Evolutionary conservation across 37 sponge, comb jelly and placozoan genomes (phyloP).

Genomic region (Beroe forskalii): DNA sequence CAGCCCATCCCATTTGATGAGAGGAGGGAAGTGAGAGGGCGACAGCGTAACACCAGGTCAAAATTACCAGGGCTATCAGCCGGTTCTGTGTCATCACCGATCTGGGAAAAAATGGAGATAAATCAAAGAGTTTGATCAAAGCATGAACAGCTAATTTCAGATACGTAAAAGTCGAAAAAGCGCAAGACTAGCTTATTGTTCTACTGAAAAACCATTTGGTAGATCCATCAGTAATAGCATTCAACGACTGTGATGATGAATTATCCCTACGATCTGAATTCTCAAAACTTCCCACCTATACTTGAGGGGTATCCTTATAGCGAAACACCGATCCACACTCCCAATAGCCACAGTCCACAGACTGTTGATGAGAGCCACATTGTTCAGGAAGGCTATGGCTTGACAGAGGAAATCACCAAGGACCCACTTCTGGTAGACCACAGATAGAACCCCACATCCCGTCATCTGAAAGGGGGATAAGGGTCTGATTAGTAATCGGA

Average conservation of each 20-base stretch:
- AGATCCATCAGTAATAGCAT: no score
- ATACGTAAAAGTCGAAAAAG: no score
- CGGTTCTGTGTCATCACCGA: constrained; percentile 4
- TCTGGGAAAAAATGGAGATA: no score
- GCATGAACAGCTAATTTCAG: no score
- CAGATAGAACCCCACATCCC: background rate
- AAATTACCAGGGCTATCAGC: background rate
- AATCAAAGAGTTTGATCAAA: no score
- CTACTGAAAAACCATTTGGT: no score
- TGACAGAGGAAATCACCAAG: constrained; percentile 41
- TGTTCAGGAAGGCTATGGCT: background rate
- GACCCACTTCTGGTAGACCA: background rate
- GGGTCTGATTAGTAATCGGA: no score
- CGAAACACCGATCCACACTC: constrained; percentile 33
- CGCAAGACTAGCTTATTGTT: no score
- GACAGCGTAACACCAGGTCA: background rate
- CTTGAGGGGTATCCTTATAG: constrained; percentile 1
- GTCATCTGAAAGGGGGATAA: no score
- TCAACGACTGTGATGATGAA: no score
- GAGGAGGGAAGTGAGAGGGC: background rate
- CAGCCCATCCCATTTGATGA: background rate
- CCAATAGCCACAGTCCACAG: constrained; percentile 43
- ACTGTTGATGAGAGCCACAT: constrained; percentile 44
- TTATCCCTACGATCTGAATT: no score
- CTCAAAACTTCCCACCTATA: no score